phyloP scores from a whole-genome alignment of 2,888 invertebrate species.

The Doris montereyensis region DNA sequence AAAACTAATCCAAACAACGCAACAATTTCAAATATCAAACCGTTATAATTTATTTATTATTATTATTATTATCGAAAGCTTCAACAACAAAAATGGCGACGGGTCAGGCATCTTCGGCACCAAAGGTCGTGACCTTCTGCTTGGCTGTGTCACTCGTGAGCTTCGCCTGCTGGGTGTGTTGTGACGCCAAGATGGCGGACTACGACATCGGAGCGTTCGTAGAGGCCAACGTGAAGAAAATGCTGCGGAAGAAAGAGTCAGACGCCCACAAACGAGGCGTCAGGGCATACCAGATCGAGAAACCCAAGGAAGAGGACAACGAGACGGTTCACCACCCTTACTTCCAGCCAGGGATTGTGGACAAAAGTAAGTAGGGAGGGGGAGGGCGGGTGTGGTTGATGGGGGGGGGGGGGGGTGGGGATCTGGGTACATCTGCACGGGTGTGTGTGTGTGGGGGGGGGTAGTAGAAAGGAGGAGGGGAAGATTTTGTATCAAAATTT shows the following conservation, averaged over 20 bases:
- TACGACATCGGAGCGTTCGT: background rate
- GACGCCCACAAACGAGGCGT: background rate
- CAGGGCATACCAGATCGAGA: background rate
- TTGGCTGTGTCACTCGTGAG: background rate
- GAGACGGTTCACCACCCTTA: constrained; percentile 38
- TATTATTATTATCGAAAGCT: no score
- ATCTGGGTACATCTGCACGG: no score
- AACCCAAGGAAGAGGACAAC: background rate
- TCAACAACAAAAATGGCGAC: background rate
- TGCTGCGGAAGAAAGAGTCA: background rate
- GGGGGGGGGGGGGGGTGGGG: no score
- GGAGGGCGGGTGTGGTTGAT: no score
- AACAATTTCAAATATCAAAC: no score
- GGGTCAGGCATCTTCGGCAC: background rate
- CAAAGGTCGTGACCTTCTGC: background rate
- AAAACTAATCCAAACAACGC: no score
- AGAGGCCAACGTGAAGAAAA: background rate
- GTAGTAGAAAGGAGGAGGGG: no score
- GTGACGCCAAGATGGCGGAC: background rate
- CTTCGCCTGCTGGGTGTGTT: no score
- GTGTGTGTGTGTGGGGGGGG: no score
- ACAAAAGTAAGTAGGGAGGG: constrained; percentile 39
- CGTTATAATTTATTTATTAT: no score
- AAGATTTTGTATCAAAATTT: no score
- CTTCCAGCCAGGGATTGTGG: constrained; percentile 28